Percentiles rank a stretch among this genome's conserved stretches.
These are phyloP conservation scores for Rhinichthys osculus DNA, from an alignment of 2,797 vertebrate genomes.

Conservation along the genomic window DNA sequence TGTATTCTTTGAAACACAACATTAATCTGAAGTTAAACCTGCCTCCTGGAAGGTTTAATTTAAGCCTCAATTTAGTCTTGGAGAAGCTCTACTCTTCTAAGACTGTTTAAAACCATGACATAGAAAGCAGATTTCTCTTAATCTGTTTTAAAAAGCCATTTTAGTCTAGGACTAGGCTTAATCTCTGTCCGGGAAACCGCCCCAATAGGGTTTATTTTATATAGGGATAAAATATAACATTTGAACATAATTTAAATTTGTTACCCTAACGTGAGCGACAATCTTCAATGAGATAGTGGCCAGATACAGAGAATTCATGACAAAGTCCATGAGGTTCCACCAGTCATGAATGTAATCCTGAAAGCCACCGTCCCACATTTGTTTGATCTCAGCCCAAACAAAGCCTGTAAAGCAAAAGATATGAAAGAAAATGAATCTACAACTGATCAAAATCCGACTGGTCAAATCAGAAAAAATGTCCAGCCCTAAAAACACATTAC, in stretches of 20 bases:
- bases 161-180: no score
- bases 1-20: no score
- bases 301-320: constrained; percentile 98
- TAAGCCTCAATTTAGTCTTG: no score
- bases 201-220: not conserved
- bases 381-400: constrained; percentile 99
- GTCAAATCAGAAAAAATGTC: not conserved
- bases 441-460: not conserved
- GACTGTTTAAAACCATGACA: no score
- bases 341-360: constrained; percentile 98
- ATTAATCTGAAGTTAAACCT: no score
- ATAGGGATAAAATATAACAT: not conserved
- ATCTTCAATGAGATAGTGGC: constrained; percentile 98
- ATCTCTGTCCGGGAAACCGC: no score
- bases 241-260: not conserved
- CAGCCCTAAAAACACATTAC: constrained; percentile 67
- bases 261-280: constrained; percentile 93
- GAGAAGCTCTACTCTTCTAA: no score
- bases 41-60: no score
- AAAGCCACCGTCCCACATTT: constrained; percentile 99
- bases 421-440: not conserved
- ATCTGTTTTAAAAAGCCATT: no score
- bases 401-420: constrained; percentile 83
- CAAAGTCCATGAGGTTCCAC: constrained; percentile 99
- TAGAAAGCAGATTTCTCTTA: no score